Conservation (phyloP, 2,797 vertebrate genomes). For the Lacerta agilis region DNA sequence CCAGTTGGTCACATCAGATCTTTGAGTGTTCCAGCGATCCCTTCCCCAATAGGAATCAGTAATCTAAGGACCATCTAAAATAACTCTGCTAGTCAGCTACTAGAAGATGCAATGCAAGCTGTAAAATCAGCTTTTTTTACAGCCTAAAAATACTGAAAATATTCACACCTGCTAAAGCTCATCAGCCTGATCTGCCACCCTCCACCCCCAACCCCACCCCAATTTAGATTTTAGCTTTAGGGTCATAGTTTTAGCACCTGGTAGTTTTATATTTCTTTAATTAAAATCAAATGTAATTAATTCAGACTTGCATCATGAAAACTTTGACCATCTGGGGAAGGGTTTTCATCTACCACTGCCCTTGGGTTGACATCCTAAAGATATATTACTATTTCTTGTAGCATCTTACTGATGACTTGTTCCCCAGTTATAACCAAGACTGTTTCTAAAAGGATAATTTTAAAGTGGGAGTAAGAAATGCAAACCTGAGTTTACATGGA, state of each 20-base stretch:
- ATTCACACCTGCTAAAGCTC: constrained; percentile 5
- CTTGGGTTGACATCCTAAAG: constrained; percentile 32
- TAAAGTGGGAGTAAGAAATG: neutral
- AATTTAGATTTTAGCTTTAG: constrained; percentile 19
- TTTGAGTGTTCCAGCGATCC: no score
- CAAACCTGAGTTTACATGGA: neutral
- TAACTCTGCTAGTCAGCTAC: no score
- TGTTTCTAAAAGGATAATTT: neutral
- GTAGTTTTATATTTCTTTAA: constrained; percentile 32
- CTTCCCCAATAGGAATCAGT: no score
- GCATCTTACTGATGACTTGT: neutral
- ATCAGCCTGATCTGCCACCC: neutral
- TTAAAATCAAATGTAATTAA: constrained; percentile 39
- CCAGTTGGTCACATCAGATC: no score
- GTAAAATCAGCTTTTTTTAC: no score
- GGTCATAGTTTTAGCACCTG: constrained; percentile 29
- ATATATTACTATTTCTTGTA: neutral
- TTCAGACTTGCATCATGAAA: constrained; percentile 1
- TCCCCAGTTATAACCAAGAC: neutral
- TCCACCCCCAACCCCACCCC: neutral
- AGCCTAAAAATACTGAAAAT: neutral
- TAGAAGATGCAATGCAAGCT: no score
- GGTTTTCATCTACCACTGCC: neutral
- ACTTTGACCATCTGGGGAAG: constrained; percentile 16
- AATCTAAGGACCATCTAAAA: no score